phyloP scores from a whole-genome alignment of 2,888 invertebrate genomes.

The Agonum fuliginosum region DNA sequence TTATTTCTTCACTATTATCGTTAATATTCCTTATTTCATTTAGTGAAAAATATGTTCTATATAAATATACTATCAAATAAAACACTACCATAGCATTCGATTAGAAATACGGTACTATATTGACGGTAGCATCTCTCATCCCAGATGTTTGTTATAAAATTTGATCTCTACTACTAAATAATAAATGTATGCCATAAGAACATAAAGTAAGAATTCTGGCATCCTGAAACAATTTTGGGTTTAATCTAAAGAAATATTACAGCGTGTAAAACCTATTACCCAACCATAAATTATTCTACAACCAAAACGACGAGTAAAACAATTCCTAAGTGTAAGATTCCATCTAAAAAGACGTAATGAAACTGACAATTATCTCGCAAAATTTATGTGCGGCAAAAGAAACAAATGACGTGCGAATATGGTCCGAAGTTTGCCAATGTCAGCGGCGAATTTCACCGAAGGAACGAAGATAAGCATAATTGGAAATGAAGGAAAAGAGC shows the following conservation, averaged over 20 bases:
- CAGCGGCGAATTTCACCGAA: slow-evolving; percentile 1
- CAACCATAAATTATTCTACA: slow-evolving; percentile 2
- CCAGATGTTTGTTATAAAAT: too few species aligned
- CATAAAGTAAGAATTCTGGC: background rate
- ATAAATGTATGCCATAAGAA: too few species aligned
- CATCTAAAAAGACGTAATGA: slow-evolving; percentile 18
- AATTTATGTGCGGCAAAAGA: slow-evolving; percentile 18
- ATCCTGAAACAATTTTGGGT: background rate
- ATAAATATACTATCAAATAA: too few species aligned
- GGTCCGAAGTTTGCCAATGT: slow-evolving; percentile 12
- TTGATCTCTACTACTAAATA: too few species aligned
- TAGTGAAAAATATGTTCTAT: too few species aligned
- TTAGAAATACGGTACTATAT: too few species aligned
- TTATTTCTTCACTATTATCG: too few species aligned
- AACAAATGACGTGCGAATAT: slow-evolving; percentile 19
- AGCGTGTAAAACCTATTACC: background rate
- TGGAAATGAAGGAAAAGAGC: background rate
- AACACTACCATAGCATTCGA: too few species aligned
- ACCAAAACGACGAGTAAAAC: background rate
- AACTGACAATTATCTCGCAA: slow-evolving; percentile 11
- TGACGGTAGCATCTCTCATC: too few species aligned
- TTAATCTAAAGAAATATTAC: background rate
- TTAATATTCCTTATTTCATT: too few species aligned
- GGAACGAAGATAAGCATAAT: slow-evolving; percentile 18
- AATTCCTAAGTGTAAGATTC: background rate